These are phyloP conservation scores for Xanthorhoe designata DNA, from an alignment of 2,888 invertebrate genomes.

Conservation along the genomic window DNA sequence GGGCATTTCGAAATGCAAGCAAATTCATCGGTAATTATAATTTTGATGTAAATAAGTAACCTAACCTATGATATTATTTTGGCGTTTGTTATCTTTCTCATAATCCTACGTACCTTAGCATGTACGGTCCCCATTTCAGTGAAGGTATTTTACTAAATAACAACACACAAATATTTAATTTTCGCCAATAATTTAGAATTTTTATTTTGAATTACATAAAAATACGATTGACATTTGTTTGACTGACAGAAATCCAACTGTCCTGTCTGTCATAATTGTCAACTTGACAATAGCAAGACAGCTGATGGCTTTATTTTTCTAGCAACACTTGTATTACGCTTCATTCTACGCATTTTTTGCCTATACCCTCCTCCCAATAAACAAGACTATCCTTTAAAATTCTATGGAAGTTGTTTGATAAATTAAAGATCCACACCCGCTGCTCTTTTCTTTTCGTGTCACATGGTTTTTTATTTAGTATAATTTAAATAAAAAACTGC, in stretches of 20 bases:
- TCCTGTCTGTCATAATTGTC: neutral
- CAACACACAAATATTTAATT: conserved; percentile 29
- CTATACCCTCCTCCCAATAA: too few relatives aligned
- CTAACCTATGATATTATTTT: conserved; percentile 3
- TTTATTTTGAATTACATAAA: conserved; percentile 65
- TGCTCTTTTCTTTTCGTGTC: too few relatives aligned
- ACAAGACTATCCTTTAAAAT: too few relatives aligned
- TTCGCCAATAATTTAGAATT: conserved; percentile 54
- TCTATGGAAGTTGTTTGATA: too few relatives aligned
- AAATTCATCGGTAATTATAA: neutral
- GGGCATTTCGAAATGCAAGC: neutral
- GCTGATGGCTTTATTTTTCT: neutral
- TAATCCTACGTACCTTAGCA: conserved; percentile 65
- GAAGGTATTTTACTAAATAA: conserved; percentile 32
- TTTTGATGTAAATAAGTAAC: conserved; percentile 3
- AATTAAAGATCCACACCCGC: too few relatives aligned
- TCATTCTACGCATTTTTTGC: neutral
- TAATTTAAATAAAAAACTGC: too few relatives aligned
- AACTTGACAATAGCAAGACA: neutral
- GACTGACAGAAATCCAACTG: neutral
- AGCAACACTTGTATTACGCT: neutral
- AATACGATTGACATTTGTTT: conserved; percentile 24
- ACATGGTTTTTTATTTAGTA: too few relatives aligned
- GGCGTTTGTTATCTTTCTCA: neutral
- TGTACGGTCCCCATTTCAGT: conserved; percentile 72